Percentiles rank a stretch among this genome's conserved stretches.
Evolutionary conservation across 2,113 vertebrate genomes (phyloP).

Genomic region (Callithrix jacchus): DNA sequence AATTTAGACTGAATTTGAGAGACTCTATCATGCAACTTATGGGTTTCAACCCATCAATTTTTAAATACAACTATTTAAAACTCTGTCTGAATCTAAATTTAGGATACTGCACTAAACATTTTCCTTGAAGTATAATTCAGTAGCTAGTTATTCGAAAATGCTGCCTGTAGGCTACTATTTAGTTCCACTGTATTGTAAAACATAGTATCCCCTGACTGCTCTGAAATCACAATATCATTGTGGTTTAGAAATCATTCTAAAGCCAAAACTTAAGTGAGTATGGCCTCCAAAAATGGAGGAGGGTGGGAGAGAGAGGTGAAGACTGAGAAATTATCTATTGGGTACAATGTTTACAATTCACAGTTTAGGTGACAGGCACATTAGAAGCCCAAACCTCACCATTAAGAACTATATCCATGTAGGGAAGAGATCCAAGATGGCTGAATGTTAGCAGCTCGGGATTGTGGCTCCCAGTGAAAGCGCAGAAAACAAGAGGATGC

Average conservation of each 20-base stretch:
- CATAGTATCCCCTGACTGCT: not conserved
- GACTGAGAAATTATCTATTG: too few species aligned
- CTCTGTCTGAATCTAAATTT: conserved; percentile 15
- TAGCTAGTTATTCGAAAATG: not conserved
- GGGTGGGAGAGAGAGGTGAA: too few species aligned
- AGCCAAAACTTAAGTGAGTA: not conserved
- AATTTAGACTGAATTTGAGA: not conserved
- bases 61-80: conserved; percentile 13
- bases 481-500: too few species aligned
- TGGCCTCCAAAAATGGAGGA: too few species aligned
- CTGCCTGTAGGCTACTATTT: not conserved
- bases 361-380: too few species aligned
- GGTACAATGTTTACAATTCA: too few species aligned
- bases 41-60: fast-evolving
- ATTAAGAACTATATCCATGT: too few species aligned
- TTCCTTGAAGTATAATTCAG: not conserved
- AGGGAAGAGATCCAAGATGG: too few species aligned
- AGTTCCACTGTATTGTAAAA: not conserved
- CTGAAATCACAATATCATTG: not conserved
- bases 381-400: too few species aligned
- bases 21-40: not conserved
- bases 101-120: not conserved
- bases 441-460: too few species aligned
- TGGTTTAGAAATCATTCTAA: not conserved
- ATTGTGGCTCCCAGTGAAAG: too few species aligned